These are phyloP conservation scores for Protula sp. DNA, from an alignment of 2,888 invertebrate genomes.

Conservation along the genomic window DNA sequence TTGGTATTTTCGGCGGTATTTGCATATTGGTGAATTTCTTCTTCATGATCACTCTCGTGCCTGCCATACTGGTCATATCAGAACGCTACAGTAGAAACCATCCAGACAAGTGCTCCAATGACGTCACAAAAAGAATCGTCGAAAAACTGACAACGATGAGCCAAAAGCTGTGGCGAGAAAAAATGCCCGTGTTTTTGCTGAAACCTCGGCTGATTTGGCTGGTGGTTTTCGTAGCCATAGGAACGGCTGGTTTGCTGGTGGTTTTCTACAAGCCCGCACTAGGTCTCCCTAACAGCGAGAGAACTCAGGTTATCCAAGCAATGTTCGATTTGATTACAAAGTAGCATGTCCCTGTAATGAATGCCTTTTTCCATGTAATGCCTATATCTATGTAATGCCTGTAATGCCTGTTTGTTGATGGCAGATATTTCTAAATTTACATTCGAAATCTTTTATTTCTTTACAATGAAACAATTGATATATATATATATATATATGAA, in stretches of 20 bases:
- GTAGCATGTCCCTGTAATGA: no score
- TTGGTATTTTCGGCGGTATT: slow-evolving; percentile 75
- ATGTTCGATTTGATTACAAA: no score
- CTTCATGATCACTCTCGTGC: slow-evolving; percentile 85
- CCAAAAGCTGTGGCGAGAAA: slow-evolving; percentile 50
- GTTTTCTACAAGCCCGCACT: not conserved
- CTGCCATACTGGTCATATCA: slow-evolving; percentile 76
- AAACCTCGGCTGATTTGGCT: slow-evolving; percentile 53
- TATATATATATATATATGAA: no score
- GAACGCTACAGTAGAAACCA: slow-evolving; percentile 56
- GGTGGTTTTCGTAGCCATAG: slow-evolving; percentile 16
- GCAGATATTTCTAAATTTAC: no score
- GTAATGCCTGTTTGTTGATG: no score
- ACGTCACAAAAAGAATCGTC: not conserved
- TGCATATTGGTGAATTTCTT: slow-evolving; percentile 85
- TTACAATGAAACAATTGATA: no score
- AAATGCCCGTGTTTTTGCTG: slow-evolving; percentile 39
- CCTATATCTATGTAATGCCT: no score
- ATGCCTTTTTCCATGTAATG: no score
- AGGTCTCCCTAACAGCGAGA: not conserved
- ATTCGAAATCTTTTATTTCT: no score
- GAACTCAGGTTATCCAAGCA: no score
- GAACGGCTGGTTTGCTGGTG: slow-evolving; percentile 1
- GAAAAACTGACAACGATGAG: not conserved
- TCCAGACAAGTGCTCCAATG: not conserved